Evolutionary conservation across 2,888 invertebrate species (phyloP).

Genomic region (Cephus rjabovi): DNA sequence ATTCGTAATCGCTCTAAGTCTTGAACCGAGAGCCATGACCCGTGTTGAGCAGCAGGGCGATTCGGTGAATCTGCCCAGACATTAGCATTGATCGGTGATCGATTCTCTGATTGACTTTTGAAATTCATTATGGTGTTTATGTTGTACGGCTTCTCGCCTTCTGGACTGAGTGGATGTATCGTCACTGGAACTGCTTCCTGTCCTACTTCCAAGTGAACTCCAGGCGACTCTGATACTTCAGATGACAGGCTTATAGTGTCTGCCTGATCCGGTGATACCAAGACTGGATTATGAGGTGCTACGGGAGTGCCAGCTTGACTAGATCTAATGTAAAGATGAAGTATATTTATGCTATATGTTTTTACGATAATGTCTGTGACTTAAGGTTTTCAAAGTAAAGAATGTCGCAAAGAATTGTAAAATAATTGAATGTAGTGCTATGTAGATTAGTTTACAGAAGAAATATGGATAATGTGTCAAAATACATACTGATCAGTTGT

Average conservation of each 20-base stretch:
- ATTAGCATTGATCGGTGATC: conserved; percentile 67
- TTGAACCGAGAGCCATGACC: conserved; percentile 79
- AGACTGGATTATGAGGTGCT: conserved; percentile 48
- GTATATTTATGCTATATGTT: not conserved
- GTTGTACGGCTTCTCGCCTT: conserved; percentile 66
- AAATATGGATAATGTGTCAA: not conserved
- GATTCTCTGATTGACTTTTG: conserved; percentile 28
- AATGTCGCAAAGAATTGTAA: not conserved
- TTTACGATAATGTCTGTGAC: not conserved
- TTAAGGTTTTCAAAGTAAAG: not conserved
- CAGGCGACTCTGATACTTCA: conserved; percentile 49
- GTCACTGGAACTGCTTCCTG: conserved; percentile 69
- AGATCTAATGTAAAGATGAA: conserved; percentile 37
- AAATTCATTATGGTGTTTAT: not conserved
- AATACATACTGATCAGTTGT: conserved; percentile 43
- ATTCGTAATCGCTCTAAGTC: conserved; percentile 88
- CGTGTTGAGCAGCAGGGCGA: conserved; percentile 73
- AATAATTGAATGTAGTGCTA: not conserved
- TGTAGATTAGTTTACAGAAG: not conserved
- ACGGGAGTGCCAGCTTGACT: conserved; percentile 62
- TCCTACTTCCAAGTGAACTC: conserved; percentile 66
- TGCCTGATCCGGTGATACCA: conserved; percentile 52
- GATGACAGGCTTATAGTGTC: conserved; percentile 54
- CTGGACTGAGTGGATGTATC: conserved; percentile 82
- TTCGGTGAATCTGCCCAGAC: conserved; percentile 72